These are phyloP conservation scores for Agriopis leucophaearia DNA, from an alignment of 2,888 invertebrate species.

Conservation along the genomic window DNA sequence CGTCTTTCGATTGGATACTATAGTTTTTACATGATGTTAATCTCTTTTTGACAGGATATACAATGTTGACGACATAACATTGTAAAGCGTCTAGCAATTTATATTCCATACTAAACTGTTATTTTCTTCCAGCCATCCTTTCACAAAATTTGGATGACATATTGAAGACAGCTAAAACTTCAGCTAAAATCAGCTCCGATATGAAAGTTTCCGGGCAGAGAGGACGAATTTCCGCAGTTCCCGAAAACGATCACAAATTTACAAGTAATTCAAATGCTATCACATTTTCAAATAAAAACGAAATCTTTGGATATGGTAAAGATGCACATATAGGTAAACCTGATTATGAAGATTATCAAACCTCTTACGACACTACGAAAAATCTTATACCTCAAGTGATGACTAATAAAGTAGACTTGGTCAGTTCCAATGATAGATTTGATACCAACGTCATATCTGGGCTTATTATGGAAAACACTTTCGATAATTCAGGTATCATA, in stretches of 20 bases:
- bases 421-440: not conserved
- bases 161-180: not conserved
- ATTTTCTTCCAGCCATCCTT: slow-evolving; percentile 3
- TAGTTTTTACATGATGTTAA: too few species aligned
- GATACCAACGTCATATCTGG: not conserved
- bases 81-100: too few species aligned
- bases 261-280: not conserved
- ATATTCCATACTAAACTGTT: not conserved
- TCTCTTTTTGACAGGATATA: too few species aligned
- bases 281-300: not conserved
- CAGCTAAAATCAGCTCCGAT: not conserved
- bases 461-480: not conserved
- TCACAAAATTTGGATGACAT: slow-evolving; percentile 6
- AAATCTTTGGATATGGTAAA: not conserved
- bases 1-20: too few species aligned
- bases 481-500: not conserved
- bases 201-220: not conserved
- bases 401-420: slow-evolving; percentile 6
- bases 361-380: not conserved
- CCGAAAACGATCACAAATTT: not conserved
- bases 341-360: not conserved
- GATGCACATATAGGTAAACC: not conserved
- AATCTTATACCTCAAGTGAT: slow-evolving; percentile 3
- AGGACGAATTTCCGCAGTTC: not conserved
- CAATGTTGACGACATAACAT: too few species aligned